Percentiles rank a stretch among this genome's conserved stretches.
These are phyloP conservation scores for Enteromius mattozi DNA, from an alignment of 2,797 vertebrate genomes.

Conservation along the genomic window DNA sequence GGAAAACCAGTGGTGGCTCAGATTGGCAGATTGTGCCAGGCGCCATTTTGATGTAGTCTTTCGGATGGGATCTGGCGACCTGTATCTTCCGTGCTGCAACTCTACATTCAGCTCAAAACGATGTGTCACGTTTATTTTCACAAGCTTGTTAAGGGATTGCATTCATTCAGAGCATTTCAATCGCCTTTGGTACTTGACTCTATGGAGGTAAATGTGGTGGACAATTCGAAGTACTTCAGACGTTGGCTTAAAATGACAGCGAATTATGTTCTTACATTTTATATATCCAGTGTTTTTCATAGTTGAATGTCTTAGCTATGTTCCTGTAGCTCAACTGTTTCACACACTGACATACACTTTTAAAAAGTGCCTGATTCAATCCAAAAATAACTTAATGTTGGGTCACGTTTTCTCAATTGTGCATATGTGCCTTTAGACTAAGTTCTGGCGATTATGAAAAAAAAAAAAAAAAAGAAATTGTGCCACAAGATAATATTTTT, in stretches of 20 bases:
- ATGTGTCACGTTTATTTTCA: background rate
- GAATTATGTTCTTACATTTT: background rate
- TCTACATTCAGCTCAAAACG: background rate
- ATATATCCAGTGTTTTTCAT: background rate
- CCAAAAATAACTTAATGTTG: slow-evolving; percentile 5
- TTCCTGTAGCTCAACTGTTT: background rate
- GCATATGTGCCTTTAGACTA: slow-evolving; percentile 33
- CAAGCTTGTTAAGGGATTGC: background rate
- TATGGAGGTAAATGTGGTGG: slow-evolving; percentile 5
- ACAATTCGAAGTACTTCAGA: background rate
- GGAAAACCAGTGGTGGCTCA: slow-evolving; percentile 91
- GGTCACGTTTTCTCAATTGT: slow-evolving; percentile 25
- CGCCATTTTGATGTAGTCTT: background rate
- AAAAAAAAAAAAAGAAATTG: background rate
- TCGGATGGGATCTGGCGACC: background rate
- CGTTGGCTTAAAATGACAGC: background rate
- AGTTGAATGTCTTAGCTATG: background rate
- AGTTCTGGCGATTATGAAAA: background rate
- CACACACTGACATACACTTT: background rate
- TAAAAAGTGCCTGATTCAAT: background rate
- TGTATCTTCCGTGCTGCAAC: background rate
- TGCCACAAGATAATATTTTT: slow-evolving; percentile 15
- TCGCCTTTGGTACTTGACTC: slow-evolving; percentile 27
- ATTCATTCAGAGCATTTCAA: background rate
- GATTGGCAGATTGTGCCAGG: slow-evolving; percentile 86